phyloP scores from a whole-genome alignment of 2,888 invertebrate genomes.

The Dorcus hopei region DNA sequence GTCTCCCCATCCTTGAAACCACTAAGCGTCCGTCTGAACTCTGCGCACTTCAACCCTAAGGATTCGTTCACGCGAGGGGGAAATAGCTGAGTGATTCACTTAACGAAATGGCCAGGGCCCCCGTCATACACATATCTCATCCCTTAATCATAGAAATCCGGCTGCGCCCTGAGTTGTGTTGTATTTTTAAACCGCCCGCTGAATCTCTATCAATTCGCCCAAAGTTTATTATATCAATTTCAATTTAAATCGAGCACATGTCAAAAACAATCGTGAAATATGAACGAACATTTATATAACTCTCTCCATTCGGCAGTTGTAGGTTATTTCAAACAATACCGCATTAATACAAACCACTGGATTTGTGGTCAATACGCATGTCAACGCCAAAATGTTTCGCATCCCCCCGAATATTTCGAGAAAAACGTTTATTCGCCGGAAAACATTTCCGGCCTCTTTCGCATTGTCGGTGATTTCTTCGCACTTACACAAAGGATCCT shows the following conservation, averaged over 20 bases:
- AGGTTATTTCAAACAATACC: background rate
- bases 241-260: slow-evolving; percentile 29
- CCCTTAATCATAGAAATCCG: slow-evolving; percentile 29
- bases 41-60: slow-evolving; percentile 18
- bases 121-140: slow-evolving; percentile 34
- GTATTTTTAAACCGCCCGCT: slow-evolving; percentile 12
- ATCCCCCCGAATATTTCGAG: background rate
- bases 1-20: slow-evolving; percentile 24
- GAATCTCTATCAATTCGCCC: slow-evolving; percentile 19
- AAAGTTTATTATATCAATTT: slow-evolving; percentile 27
- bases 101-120: slow-evolving; percentile 35
- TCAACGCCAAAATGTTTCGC: slow-evolving; percentile 1
- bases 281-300: slow-evolving; percentile 29
- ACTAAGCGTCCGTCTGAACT: slow-evolving; percentile 17
- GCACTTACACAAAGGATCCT: too few species aligned
- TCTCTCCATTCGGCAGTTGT: slow-evolving; percentile 3
- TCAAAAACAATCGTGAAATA: slow-evolving; percentile 32
- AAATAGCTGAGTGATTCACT: slow-evolving; percentile 38
- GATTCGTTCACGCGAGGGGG: slow-evolving; percentile 21
- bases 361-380: slow-evolving; percentile 9
- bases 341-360: slow-evolving; percentile 16
- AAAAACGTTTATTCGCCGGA: background rate
- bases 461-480: too few species aligned
- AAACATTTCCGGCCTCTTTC: too few species aligned
- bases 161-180: slow-evolving; percentile 8